Evolutionary conservation across 2,113 vertebrate species (phyloP), one percentile per base, ranked within the genome.

Genomic region (Ictidomys tridecemlineatus): DNA sequence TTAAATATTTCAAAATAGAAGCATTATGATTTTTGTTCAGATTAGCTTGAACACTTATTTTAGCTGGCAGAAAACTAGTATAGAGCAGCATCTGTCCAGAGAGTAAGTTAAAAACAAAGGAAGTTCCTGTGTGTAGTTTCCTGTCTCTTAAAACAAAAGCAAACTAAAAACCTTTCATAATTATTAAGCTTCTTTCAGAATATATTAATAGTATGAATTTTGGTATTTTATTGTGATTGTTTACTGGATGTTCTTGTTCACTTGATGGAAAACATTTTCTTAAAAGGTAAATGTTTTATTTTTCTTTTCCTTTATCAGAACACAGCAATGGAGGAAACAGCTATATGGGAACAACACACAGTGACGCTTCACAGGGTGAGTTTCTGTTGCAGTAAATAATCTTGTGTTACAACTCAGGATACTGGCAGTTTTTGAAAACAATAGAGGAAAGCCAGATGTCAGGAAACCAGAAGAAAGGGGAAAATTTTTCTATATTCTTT

Each of bases 341-440:
- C 99, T 97, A 99, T 99, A 99, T 99, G 99, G 99, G 99, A 99
- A 99, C 99, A 99, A 98, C 99, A 99, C 98, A 99, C 99, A 92
- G 99, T 99, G 98, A 99, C 99, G 95, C 99, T 99, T 98, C 99
- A 99, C 99, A 99, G 99, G 99, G 99, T 99, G 97, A 98, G 99
- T 98, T 96, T 53, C 76, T 98, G 89, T 92, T 67, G 94, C 63
- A 94, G 70, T 98, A 80, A 97, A 79, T 97, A 90, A 63, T 92
- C 96, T 58, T 96, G 83, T 91, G 96, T 94, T 77, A 95, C 98
- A 98, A 98, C 8, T 98, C 99, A 99, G 99, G 99, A 99, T 99
- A 98, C 99, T 98, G 98, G 95, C 86, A 85, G 96, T 87, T 98
- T 98, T 97, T 96, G 95, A 96, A 97, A 98, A 99, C 99, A 99